A percentile compares a stretch with the other conserved stretches of the same genome.
Evolutionary conservation across 1,140 invertebrate species (phyloP).

Genomic region (Ips nitidus): DNA sequence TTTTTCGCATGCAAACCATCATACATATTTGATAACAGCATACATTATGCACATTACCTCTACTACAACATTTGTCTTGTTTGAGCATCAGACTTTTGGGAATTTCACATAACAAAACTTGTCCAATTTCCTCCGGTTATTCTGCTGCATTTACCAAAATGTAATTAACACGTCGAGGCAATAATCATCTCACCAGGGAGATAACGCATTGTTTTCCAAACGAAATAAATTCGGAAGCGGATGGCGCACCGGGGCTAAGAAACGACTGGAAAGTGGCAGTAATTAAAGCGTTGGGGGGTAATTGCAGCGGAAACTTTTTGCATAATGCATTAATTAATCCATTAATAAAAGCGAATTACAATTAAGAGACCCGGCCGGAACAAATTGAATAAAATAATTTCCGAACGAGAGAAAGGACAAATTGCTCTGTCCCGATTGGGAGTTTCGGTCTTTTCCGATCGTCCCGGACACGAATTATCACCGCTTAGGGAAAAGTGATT

Average conservation of each 20-base stretch:
- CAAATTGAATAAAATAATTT: conserved; percentile 21
- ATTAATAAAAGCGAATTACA: conserved; percentile 14
- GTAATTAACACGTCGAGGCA: background rate
- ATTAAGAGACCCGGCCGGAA: conserved; percentile 7
- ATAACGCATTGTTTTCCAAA: conserved; percentile 1
- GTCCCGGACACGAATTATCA: background rate
- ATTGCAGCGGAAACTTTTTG: conserved; percentile 15
- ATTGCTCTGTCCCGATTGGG: conserved; percentile 12
- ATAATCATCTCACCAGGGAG: background rate
- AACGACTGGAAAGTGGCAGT: background rate
- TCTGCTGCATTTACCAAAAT: too few relatives aligned
- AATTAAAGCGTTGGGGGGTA: conserved; percentile 6
- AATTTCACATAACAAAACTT: too few relatives aligned
- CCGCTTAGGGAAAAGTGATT: background rate
- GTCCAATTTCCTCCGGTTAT: too few relatives aligned
- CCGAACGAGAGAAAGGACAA: background rate
- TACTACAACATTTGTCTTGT: too few relatives aligned
- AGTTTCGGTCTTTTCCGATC: conserved; percentile 9
- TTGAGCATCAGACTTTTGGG: too few relatives aligned
- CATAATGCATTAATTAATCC: conserved; percentile 18
- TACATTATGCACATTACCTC: too few relatives aligned
- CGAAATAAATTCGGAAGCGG: background rate
- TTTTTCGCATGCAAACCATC: too few relatives aligned
- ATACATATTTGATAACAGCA: too few relatives aligned
- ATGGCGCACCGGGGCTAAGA: background rate